Percentiles rank a stretch among this genome's conserved stretches.
Evolutionary conservation across 2,113 vertebrate species (phyloP).

Genomic region (Dipodomys merriami): DNA sequence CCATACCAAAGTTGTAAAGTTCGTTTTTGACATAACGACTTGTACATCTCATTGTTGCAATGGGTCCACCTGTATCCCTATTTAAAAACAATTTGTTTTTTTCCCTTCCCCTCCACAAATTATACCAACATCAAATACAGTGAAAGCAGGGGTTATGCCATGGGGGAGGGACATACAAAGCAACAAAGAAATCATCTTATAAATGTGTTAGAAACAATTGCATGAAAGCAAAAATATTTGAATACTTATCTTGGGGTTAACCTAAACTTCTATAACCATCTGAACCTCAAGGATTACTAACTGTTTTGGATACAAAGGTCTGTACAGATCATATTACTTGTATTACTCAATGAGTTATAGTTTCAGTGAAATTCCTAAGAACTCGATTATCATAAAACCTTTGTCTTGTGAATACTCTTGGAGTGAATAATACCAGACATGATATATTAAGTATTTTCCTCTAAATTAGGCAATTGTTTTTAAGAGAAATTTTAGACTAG

Average conservation of each 20-base stretch:
- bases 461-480: conserved; percentile 67
- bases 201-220: too few relatives aligned
- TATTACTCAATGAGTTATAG: conserved; percentile 72
- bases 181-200: too few relatives aligned
- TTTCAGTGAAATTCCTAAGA: conserved; percentile 77
- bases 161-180: too few relatives aligned
- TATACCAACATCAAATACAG: too few relatives aligned
- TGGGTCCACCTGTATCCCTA: too few relatives aligned
- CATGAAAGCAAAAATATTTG: too few relatives aligned
- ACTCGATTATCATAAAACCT: conserved; percentile 34
- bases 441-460: conserved; percentile 53
- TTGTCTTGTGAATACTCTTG: background rate
- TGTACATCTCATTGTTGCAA: too few relatives aligned
- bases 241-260: conserved; percentile 11
- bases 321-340: conserved; percentile 55
- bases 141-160: too few relatives aligned
- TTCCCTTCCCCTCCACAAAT: too few relatives aligned
- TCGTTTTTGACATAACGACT: too few relatives aligned
- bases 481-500: background rate
- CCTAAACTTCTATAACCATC: conserved; percentile 79
- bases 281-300: conserved; percentile 83
- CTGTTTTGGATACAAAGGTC: conserved; percentile 81
- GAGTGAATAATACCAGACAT: conserved; percentile 48
- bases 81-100: too few relatives aligned
- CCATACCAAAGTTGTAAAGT: too few relatives aligned